Evolutionary conservation across 1,140 invertebrate species (phyloP).

Genomic region (Hyles vespertilio): DNA sequence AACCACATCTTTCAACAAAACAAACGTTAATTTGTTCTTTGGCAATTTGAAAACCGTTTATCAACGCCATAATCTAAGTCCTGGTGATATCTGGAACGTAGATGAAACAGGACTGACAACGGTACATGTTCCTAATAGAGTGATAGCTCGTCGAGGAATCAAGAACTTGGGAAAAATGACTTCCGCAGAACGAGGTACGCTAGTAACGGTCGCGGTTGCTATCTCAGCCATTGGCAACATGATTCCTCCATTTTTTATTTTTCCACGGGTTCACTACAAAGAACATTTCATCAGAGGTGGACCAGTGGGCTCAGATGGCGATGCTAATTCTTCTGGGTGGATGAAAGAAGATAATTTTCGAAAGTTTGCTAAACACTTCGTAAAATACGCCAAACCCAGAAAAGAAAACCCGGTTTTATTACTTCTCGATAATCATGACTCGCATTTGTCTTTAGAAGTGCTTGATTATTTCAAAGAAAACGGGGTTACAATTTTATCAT

Average conservation of each 20-base stretch:
- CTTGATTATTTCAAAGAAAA: slow-evolving; percentile 31
- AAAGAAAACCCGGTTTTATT: slow-evolving; percentile 20
- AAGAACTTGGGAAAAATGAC: slow-evolving; percentile 29
- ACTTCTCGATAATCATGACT: slow-evolving; percentile 34
- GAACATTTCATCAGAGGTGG: no score
- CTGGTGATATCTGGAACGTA: slow-evolving; percentile 3
- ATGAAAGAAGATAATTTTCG: slow-evolving; percentile 19
- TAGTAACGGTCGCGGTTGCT: slow-evolving; percentile 38
- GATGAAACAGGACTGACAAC: slow-evolving; percentile 14
- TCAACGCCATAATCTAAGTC: slow-evolving; percentile 1
- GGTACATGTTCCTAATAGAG: slow-evolving; percentile 13
- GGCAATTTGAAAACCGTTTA: no score
- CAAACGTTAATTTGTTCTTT: no score
- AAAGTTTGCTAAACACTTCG: slow-evolving; percentile 19
- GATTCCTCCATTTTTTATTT: no score
- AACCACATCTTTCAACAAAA: no score
- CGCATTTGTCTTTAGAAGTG: slow-evolving; percentile 28
- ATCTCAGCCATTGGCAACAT: slow-evolving; percentile 15
- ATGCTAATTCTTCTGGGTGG: slow-evolving; percentile 18
- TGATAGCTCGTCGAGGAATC: slow-evolving; percentile 15
- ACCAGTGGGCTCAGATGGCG: no score
- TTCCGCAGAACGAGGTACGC: slow-evolving; percentile 24
- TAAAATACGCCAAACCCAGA: slow-evolving; percentile 25
- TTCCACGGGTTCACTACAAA: no score
- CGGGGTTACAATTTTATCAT: slow-evolving; percentile 39